phyloP scores from a whole-genome alignment of 92 coral and sea anemone species.

The Palythoa grandiflora region DNA sequence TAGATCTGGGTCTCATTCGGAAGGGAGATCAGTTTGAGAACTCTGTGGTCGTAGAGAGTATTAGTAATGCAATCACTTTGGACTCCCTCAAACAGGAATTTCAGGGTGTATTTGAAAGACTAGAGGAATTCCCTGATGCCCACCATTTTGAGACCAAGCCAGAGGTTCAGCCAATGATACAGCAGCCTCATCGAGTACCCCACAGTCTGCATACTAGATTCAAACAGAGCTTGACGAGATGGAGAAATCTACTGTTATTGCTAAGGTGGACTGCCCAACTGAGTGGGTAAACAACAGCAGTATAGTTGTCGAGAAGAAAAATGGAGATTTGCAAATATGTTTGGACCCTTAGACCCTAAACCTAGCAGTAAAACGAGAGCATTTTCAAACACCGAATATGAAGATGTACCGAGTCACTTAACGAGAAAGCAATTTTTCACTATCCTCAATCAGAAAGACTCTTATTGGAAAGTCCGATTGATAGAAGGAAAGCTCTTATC shows the following conservation, averaged over 20 bases:
- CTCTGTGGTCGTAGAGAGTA: too few relatives aligned
- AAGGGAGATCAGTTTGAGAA: too few relatives aligned
- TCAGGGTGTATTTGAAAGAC: constrained; percentile 42
- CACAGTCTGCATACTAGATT: constrained; percentile 17
- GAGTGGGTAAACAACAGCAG: constrained; percentile 22
- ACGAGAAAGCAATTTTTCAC: constrained; percentile 51
- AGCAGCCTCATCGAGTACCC: constrained; percentile 36
- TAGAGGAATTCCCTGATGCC: constrained; percentile 23
- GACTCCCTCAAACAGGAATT: constrained; percentile 26
- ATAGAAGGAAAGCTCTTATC: constrained; percentile 58
- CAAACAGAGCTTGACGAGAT: constrained; percentile 30
- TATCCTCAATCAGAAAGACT: constrained; percentile 51
- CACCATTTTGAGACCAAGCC: constrained; percentile 15
- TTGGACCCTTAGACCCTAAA: constrained; percentile 41
- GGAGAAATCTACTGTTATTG: constrained; percentile 35
- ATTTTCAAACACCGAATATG: constrained; percentile 42
- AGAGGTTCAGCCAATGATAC: constrained; percentile 40
- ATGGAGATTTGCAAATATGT: constrained; percentile 23
- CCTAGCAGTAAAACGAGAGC: constrained; percentile 27
- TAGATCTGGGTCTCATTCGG: too few relatives aligned
- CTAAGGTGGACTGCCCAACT: constrained; percentile 38
- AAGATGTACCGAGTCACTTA: constrained; percentile 39
- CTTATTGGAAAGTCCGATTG: constrained; percentile 62
- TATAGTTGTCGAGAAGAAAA: not conserved
- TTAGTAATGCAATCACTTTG: constrained; percentile 29